Percentiles rank a stretch among this genome's conserved stretches.
phyloP scores from a whole-genome alignment of 2,113 vertebrate genomes.

The Erythrocercus mccallii region DNA sequence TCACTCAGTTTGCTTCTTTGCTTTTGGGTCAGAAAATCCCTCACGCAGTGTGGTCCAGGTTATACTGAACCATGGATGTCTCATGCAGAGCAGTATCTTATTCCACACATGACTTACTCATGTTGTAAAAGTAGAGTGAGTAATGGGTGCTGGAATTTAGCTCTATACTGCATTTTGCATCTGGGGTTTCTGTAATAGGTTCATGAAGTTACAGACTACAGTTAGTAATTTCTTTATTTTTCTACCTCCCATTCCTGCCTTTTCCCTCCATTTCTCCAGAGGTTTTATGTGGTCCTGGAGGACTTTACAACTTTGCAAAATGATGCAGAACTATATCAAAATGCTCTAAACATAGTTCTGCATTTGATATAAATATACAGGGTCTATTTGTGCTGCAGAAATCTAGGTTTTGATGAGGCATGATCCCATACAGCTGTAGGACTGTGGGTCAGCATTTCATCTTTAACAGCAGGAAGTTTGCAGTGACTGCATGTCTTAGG shows the following conservation, averaged over 20 bases:
- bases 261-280: not conserved
- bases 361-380: not conserved
- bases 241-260: not conserved
- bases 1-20: not conserved
- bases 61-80: not conserved
- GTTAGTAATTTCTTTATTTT: not conserved
- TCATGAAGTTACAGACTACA: not conserved
- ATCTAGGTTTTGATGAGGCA: not conserved
- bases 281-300: not conserved
- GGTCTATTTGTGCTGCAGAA: not conserved
- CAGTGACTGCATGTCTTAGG: not conserved
- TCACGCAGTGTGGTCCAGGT: not conserved
- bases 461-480: not conserved
- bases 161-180: not conserved
- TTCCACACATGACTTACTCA: not conserved
- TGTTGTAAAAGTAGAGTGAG: slow-evolving; percentile 37
- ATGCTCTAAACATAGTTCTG: not conserved
- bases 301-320: not conserved
- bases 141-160: slow-evolving; percentile 36
- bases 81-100: slow-evolving; percentile 28
- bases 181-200: not conserved
- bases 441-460: not conserved
- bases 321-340: not conserved
- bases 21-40: slow-evolving; percentile 9
- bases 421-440: no score